These are phyloP conservation scores for Aldrovandia affinis DNA, from an alignment of 2,797 vertebrate genomes.

Conservation along the genomic window DNA sequence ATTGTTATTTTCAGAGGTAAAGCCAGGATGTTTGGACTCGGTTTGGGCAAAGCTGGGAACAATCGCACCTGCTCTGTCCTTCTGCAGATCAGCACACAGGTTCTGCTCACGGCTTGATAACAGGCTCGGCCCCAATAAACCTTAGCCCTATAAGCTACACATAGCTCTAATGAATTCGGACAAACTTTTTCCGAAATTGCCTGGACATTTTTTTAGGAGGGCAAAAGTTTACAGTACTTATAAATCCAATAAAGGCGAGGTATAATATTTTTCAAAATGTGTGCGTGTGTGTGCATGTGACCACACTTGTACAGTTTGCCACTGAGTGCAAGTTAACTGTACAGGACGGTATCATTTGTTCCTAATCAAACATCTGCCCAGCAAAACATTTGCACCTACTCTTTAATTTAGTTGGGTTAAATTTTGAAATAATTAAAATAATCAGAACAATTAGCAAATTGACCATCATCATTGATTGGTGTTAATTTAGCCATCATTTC, in stretches of 20 bases:
- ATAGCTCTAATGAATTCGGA: neutral
- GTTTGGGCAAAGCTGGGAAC: slow-evolving; percentile 17
- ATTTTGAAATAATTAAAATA: neutral
- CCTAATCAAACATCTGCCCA: neutral
- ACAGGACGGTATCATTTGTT: no score
- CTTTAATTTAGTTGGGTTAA: neutral
- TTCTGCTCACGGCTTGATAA: slow-evolving; percentile 6
- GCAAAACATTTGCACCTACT: neutral
- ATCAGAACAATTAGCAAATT: no score
- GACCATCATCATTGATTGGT: no score
- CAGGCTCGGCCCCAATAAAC: slow-evolving; percentile 11
- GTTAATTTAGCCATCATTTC: no score
- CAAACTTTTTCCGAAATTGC: neutral
- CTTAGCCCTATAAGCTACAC: neutral
- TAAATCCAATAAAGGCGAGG: neutral
- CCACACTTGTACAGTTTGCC: no score
- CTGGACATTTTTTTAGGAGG: neutral
- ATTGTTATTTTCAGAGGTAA: slow-evolving; percentile 18
- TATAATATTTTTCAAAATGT: neutral
- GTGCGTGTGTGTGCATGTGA: no score
- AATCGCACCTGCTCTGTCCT: neutral
- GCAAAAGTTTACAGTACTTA: neutral
- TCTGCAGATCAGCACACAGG: neutral
- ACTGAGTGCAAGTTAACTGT: no score
- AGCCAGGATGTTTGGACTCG: neutral